Conservation (phyloP, 2,113 vertebrate species). For the Raphicerus campestris region DNA sequence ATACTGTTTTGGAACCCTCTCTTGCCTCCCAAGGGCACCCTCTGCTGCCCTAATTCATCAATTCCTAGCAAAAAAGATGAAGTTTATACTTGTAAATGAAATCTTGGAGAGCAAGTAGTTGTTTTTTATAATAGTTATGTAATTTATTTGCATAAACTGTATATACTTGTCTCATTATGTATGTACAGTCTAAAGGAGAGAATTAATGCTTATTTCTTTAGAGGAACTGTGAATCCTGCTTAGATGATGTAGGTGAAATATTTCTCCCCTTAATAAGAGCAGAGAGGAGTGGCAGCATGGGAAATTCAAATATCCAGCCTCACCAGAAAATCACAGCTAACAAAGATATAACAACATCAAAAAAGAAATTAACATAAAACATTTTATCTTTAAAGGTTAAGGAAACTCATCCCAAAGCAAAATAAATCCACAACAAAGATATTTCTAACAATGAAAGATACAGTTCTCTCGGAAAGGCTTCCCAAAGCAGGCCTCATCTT, state of each 20-base stretch:
- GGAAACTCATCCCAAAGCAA: background rate
- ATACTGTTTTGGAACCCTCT: background rate
- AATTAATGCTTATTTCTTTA: background rate
- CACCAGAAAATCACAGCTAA: background rate
- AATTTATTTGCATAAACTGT: background rate
- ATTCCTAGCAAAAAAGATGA: background rate
- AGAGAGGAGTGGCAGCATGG: background rate
- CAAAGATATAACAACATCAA: background rate
- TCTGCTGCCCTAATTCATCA: background rate
- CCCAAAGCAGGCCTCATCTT: background rate
- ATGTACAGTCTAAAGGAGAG: background rate
- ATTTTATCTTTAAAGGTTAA: background rate
- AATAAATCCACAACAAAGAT: background rate
- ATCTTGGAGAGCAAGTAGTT: background rate
- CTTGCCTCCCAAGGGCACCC: background rate
- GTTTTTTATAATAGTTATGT: background rate
- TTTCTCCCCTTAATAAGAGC: background rate
- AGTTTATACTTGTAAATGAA: constrained; percentile 4
- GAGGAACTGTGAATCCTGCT: background rate
- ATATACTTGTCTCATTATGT: background rate
- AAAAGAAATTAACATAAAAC: background rate
- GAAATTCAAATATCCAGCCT: background rate
- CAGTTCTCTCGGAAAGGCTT: background rate
- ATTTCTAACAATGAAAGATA: background rate
- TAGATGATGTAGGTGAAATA: background rate